Conservation (phyloP, 35 echinoderm and acorn worm species). For the Strongylocentrotus purpuratus region DNA sequence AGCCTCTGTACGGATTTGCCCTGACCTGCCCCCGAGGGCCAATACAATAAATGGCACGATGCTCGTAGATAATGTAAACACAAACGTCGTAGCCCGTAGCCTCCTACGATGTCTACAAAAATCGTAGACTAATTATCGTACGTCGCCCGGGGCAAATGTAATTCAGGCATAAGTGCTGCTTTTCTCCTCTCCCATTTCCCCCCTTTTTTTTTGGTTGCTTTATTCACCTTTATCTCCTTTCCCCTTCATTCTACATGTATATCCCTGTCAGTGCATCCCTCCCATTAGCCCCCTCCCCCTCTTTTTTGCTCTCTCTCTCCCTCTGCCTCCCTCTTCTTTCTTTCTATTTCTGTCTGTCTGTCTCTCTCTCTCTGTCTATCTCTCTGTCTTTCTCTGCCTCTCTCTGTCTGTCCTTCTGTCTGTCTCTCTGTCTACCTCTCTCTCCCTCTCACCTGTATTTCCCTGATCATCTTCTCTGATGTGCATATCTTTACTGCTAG, state of each 20-base stretch:
- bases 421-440: background rate
- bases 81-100: no score
- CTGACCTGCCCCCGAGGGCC: no score
- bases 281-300: background rate
- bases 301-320: background rate
- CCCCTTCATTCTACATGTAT: no score
- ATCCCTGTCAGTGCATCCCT: no score
- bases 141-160: no score
- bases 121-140: no score
- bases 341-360: background rate
- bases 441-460: constrained; percentile 80
- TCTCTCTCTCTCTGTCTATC: constrained; percentile 82
- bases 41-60: no score
- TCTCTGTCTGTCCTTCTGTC: background rate
- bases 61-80: no score
- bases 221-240: constrained; percentile 72
- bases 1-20: no score
- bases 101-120: no score
- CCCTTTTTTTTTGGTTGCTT: no score
- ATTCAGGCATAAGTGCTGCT: no score
- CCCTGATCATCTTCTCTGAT: constrained; percentile 96
- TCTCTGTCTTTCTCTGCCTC: constrained; percentile 47
- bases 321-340: background rate
- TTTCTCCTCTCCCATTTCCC: constrained; percentile 36
- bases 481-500: constrained; percentile 92